Base-by-base conservation (phyloP, 2,797 vertebrate genomes). In the Arrhamphus sclerolepis region DNA sequence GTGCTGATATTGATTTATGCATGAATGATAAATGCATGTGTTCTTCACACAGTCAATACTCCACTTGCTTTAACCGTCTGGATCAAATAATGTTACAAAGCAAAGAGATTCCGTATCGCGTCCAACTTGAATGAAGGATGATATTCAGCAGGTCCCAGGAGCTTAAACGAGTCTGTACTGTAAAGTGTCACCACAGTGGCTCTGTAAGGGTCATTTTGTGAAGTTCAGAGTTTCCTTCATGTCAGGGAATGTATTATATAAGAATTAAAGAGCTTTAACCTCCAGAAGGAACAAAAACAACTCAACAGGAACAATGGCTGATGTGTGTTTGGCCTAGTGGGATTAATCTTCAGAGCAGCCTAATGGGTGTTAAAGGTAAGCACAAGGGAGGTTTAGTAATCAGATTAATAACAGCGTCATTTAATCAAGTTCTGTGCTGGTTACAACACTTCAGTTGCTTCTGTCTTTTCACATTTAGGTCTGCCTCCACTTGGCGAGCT, bases 401-500 rank as follows among this genome's bases (percentile, higher is more conserved):
- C 85, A 70, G 91, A 91, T 93, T 92, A 92, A 87, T 66, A 75
- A 66, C 42, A 29, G 17, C 56, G 56, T 81, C 72, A 81, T 81
- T 80, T 85, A 77, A 88, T 86, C 70, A 84, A 66, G 43, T 71
- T 68, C 55, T 62, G 18, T 21, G 26, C 47, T 56, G 47, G 40
- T 72, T 52, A 18, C 64, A 62, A 44, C 71, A 56, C 58, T 72
- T 61, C 62, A 46, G 42, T 56, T 64, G 29, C 39, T 53, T 26
- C n/a, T 56, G 16, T 56, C 54, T 13, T 42, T 47, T 2, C 26
- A 52, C 31, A 40, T 64, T 46, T 46, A 4, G 13, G 46, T 69
- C 43, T 28, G 39, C 21, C 18, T 49, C 49, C 28, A 38, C 42
- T 67, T 0, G 17, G 3, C 13, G 17, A 28, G 6, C 8, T 43